These are phyloP conservation scores for Amphiura filiformis DNA, from an alignment of 35 echinoderm and acorn worm genomes.

Conservation along the genomic window DNA sequence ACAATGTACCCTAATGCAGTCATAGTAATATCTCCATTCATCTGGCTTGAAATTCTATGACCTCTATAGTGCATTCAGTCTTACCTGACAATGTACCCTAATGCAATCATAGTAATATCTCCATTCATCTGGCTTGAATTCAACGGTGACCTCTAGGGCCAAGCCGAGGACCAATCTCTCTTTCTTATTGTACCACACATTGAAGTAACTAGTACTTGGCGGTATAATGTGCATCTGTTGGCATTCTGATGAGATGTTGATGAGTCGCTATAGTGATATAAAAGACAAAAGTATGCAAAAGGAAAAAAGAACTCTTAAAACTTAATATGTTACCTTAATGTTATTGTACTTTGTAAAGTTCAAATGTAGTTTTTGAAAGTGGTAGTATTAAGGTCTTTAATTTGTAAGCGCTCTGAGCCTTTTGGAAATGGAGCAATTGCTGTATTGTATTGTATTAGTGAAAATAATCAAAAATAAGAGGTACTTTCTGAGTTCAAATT, in stretches of 20 bases:
- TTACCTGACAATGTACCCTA: slow-evolving; percentile 91
- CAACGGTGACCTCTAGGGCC: slow-evolving; percentile 77
- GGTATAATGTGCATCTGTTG: slow-evolving; percentile 96
- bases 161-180: slow-evolving; percentile 86
- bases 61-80: too few species aligned
- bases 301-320: not conserved
- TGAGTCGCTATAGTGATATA: slow-evolving; percentile 47
- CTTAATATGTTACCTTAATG: not conserved
- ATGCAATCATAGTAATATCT: slow-evolving; percentile 99
- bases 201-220: slow-evolving; percentile 80
- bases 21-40: slow-evolving; percentile 98
- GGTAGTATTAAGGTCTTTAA: too few species aligned
- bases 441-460: too few species aligned
- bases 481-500: too few species aligned
- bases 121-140: slow-evolving; percentile 97
- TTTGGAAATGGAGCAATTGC: too few species aligned
- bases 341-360: not conserved
- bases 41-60: slow-evolving; percentile 79
- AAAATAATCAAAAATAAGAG: too few species aligned
- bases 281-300: not conserved
- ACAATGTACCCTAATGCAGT: slow-evolving; percentile 96
- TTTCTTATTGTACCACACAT: slow-evolving; percentile 89
- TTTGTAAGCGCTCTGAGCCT: too few species aligned
- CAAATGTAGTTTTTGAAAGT: not conserved
- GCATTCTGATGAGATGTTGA: slow-evolving; percentile 90